Percentiles rank a stretch among this genome's conserved stretches.
Evolutionary conservation across 2,888 invertebrate genomes (phyloP).

Genomic region (Carterocephalus palaemon): DNA sequence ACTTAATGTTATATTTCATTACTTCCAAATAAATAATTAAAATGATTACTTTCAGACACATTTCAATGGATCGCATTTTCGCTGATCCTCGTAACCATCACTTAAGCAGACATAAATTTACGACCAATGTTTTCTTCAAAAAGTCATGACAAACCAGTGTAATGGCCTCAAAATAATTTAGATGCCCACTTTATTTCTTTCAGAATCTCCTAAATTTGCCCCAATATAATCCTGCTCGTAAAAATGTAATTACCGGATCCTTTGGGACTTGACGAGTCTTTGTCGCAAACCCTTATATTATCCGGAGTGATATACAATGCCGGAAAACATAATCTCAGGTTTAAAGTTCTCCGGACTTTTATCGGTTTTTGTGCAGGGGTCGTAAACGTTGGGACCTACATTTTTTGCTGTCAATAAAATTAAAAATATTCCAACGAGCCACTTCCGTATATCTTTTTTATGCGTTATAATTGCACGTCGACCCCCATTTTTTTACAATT

Average conservation of each 20-base stretch:
- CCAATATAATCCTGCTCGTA: conserved; percentile 6
- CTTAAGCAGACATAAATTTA: too few relatives aligned
- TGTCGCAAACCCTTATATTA: conserved; percentile 3
- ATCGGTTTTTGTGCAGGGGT: background rate
- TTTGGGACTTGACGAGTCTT: background rate
- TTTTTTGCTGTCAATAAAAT: too few relatives aligned
- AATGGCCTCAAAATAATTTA: conserved; percentile 3
- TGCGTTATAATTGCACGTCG: too few relatives aligned
- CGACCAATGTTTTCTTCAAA: background rate
- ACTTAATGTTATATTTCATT: too few relatives aligned
- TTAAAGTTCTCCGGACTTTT: conserved; percentile 2
- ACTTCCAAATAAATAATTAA: too few relatives aligned
- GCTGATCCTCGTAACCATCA: too few relatives aligned
- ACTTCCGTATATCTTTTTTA: too few relatives aligned
- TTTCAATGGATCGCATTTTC: too few relatives aligned
- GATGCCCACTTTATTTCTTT: background rate
- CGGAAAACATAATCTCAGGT: background rate
- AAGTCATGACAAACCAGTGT: background rate
- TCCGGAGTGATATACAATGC: background rate
- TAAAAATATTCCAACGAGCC: too few relatives aligned
- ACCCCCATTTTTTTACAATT: too few relatives aligned
- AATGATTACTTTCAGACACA: too few relatives aligned
- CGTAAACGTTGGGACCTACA: too few relatives aligned
- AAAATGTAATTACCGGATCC: background rate
- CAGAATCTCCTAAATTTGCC: conserved; percentile 7